Base-by-base conservation (phyloP, 2,113 vertebrate species). In the Pyxicephalus adspersus region DNA sequence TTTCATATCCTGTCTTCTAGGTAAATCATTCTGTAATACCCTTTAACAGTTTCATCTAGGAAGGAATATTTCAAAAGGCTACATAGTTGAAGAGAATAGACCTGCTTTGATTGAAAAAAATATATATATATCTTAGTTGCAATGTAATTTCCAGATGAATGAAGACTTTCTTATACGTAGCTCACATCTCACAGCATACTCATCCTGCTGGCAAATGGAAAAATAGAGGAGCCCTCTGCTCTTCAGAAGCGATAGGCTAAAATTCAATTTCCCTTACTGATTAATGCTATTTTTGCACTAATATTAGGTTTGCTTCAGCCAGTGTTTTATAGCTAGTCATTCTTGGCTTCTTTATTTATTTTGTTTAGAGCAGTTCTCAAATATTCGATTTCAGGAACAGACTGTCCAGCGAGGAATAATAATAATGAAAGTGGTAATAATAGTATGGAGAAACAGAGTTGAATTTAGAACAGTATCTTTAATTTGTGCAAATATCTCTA, bases 281-380 rank as follows among this genome's bases (percentile, higher is more conserved):
- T 84, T 86, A 89, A 86, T 88, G 84, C 76, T 88, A 77, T 87
- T 90, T 91, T 90, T 86, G 85, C 79, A 79, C 81, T 84, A 84
- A 67, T 87, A 64, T 85, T 86, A 86, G 82, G 67, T 83, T 89
- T 87, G 28, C 78, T 90, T 57, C 84, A 83, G 80, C 64, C 89
- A 29, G 13, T 88, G 74, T 88, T 89, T 90, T 89, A 86, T 45
- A 83, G 83, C 51, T 86, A 83, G 77, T 84, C 81, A 84, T 85
- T 84, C 52, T 67, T 81, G 1, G 7, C 85, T 90, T 72, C 63
- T 66, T 76, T 87, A 77, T 64, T 89, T 74, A 60, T 74, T 89
- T 89, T 89, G 84, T 86, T 91, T 89, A 84, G 23, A 25, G 45
- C 34, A 83, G 64, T 83, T 77, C 77, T 85, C 75, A 84, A 72